Percentiles rank a stretch among this genome's conserved stretches.
These are phyloP conservation scores for Prosapia bicincta DNA, from an alignment of 2,888 invertebrate species.

Conservation along the genomic window DNA sequence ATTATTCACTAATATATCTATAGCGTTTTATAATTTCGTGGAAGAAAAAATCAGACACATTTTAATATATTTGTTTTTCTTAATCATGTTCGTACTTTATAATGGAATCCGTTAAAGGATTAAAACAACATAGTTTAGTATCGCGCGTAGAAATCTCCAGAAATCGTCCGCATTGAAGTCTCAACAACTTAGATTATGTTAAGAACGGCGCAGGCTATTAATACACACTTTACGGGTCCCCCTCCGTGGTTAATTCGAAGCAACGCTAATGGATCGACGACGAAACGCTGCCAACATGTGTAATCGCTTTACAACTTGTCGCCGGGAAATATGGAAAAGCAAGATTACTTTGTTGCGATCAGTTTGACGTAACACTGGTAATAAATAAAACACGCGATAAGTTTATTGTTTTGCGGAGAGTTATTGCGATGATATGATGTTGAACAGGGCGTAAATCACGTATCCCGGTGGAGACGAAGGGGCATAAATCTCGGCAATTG, in stretches of 20 bases:
- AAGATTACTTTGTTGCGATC: neutral
- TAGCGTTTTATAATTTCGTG: too few species aligned
- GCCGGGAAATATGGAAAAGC: neutral
- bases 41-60: too few species aligned
- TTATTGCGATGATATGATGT: constrained; percentile 22
- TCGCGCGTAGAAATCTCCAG: too few species aligned
- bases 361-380: constrained; percentile 19
- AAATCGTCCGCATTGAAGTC: too few species aligned
- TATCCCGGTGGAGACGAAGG: neutral
- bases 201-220: too few species aligned
- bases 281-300: neutral
- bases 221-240: too few species aligned
- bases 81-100: too few species aligned
- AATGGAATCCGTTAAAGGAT: too few species aligned
- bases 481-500: neutral
- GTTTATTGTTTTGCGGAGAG: constrained; percentile 24
- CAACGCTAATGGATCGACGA: neutral
- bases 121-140: too few species aligned
- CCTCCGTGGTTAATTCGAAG: neutral
- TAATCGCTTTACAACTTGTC: neutral
- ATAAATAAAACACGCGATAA: constrained; percentile 22
- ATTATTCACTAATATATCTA: too few species aligned
- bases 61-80: too few species aligned
- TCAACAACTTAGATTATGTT: too few species aligned
- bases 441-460: neutral